These are phyloP conservation scores for Listronotus oregonensis DNA, from an alignment of 1,140 invertebrate species.

Conservation along the genomic window DNA sequence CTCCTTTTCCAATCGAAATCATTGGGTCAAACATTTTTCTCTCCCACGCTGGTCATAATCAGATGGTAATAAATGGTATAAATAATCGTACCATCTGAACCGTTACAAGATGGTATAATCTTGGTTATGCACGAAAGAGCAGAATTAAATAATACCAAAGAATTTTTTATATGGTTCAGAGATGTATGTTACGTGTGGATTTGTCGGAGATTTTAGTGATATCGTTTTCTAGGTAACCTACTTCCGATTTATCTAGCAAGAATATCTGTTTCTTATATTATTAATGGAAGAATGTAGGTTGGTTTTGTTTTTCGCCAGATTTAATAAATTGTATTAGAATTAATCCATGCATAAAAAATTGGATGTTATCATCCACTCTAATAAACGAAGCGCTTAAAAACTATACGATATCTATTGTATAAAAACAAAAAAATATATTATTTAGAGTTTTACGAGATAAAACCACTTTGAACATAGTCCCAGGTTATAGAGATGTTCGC, in stretches of 20 bases:
- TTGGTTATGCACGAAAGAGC: constrained; percentile 18
- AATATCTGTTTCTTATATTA: constrained; percentile 12
- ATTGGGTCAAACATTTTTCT: constrained; percentile 8
- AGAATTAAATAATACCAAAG: constrained; percentile 18
- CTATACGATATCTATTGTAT: too few relatives aligned
- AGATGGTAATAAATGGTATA: constrained; percentile 15
- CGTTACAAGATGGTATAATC: constrained; percentile 15
- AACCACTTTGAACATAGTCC: too few relatives aligned
- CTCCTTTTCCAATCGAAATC: constrained; percentile 7
- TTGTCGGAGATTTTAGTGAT: constrained; percentile 6
- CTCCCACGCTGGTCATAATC: constrained; percentile 11
- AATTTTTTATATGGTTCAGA: constrained; percentile 7
- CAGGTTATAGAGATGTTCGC: too few relatives aligned
- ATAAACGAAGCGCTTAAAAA: too few relatives aligned
- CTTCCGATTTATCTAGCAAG: constrained; percentile 9
- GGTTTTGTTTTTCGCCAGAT: constrained; percentile 5
- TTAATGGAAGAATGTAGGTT: constrained; percentile 8
- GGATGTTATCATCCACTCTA: too few relatives aligned
- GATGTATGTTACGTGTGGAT: constrained; percentile 10
- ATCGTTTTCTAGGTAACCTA: constrained; percentile 15
- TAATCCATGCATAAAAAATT: background rate
- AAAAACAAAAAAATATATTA: too few relatives aligned
- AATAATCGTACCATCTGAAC: constrained; percentile 19
- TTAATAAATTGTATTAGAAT: constrained; percentile 11
- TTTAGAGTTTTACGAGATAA: too few relatives aligned